A percentile compares a stretch with the other conserved stretches of the same genome.
phyloP scores from a whole-genome alignment of 1,140 invertebrate genomes.

The Nasonia vitripennis region DNA sequence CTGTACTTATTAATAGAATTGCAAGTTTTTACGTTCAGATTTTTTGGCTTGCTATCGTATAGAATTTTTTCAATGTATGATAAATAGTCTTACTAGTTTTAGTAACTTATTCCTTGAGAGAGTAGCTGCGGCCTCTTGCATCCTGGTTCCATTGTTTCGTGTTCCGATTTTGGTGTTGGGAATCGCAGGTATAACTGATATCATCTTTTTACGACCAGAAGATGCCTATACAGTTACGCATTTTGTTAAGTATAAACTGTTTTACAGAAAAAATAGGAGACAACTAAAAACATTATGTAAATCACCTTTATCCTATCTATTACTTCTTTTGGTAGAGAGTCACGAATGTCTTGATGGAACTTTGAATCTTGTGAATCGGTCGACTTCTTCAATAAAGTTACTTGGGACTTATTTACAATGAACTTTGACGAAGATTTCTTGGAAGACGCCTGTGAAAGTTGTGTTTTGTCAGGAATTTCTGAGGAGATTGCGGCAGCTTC shows the following conservation, averaged over 20 bases:
- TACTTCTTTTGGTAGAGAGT: slow-evolving; percentile 71
- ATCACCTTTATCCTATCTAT: slow-evolving; percentile 75
- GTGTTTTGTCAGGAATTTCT: background rate
- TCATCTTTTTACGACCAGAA: slow-evolving; percentile 71
- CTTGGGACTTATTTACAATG: slow-evolving; percentile 48
- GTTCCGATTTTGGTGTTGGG: slow-evolving; percentile 62
- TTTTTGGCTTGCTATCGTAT: no score
- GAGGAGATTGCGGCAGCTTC: slow-evolving; percentile 54
- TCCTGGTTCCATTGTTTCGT: slow-evolving; percentile 65
- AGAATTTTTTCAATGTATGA: background rate
- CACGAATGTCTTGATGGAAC: slow-evolving; percentile 68
- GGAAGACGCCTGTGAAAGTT: background rate
- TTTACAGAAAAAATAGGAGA: background rate
- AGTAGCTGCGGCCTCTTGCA: slow-evolving; percentile 66
- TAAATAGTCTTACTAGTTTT: slow-evolving; percentile 62
- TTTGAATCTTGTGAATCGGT: slow-evolving; percentile 54
- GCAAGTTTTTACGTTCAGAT: no score
- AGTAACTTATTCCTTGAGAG: slow-evolving; percentile 66
- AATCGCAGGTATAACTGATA: slow-evolving; percentile 73
- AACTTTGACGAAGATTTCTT: slow-evolving; percentile 9
- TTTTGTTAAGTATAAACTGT: slow-evolving; percentile 27
- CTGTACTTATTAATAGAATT: background rate
- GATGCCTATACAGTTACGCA: slow-evolving; percentile 58
- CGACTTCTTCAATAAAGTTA: slow-evolving; percentile 55
- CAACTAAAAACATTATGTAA: slow-evolving; percentile 26